Conservation (phyloP, 2,113 vertebrate genomes). For the Colinus virginianus region DNA sequence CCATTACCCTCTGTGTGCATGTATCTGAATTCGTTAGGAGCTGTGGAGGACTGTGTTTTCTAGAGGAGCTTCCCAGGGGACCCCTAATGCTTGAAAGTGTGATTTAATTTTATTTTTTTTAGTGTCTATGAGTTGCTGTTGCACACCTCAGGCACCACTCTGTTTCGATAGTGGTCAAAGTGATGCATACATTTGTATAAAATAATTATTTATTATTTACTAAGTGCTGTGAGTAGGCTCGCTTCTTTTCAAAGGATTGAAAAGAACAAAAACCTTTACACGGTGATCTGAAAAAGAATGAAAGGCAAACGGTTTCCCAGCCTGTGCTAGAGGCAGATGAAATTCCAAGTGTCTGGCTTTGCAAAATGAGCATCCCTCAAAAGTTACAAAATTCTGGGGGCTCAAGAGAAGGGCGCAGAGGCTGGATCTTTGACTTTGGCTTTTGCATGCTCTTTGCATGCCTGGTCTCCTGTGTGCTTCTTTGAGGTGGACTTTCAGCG, state of each 20-base stretch:
- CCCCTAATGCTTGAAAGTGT: conserved; percentile 22
- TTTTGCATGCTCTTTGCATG: neutral
- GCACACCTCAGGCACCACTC: conserved; percentile 12
- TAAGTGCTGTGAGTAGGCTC: neutral
- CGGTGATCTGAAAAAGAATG: neutral
- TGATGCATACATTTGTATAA: conserved; percentile 45
- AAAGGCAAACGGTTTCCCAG: conserved; percentile 5
- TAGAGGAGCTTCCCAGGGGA: neutral
- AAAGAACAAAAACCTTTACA: conserved; percentile 19
- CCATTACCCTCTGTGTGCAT: neutral
- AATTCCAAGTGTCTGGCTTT: neutral
- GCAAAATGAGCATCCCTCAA: neutral
- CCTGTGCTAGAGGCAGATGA: neutral
- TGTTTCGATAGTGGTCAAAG: neutral
- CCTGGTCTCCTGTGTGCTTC: neutral
- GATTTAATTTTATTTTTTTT: neutral
- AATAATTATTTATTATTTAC: conserved; percentile 59
- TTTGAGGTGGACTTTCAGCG: neutral
- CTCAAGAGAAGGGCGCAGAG: neutral
- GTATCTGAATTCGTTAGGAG: neutral
- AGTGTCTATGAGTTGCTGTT: conserved; percentile 17
- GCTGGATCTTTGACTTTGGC: neutral
- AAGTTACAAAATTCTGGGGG: neutral
- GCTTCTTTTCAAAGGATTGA: neutral
- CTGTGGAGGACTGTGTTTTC: neutral